Evolutionary conservation across 1,140 invertebrate genomes (phyloP).

Genomic region (Medauroidea extradentata): DNA sequence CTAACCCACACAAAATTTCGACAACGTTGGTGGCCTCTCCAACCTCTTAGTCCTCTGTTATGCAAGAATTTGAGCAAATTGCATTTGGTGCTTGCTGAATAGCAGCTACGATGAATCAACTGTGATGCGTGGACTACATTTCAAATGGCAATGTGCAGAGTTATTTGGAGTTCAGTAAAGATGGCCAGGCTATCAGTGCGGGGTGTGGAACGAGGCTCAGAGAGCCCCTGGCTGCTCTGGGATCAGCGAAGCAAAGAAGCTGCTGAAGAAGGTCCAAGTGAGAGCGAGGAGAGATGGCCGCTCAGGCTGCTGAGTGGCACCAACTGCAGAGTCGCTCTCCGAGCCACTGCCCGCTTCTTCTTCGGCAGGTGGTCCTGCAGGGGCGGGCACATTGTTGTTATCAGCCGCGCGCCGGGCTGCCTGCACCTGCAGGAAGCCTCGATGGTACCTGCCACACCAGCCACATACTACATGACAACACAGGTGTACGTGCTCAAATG

Average conservation of each 20-base stretch:
- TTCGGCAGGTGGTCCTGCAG: constrained; percentile 18
- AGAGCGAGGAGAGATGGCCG: constrained; percentile 59
- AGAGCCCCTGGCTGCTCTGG: constrained; percentile 62
- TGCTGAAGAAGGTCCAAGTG: constrained; percentile 68
- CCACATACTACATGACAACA: not conserved
- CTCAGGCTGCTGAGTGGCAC: constrained; percentile 41
- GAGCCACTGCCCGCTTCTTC: constrained; percentile 20
- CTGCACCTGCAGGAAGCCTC: constrained; percentile 11
- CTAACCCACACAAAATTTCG: too few species aligned
- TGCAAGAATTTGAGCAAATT: too few species aligned
- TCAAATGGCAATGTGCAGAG: too few species aligned
- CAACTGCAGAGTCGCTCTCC: constrained; percentile 35
- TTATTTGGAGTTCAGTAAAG: too few species aligned
- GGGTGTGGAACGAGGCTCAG: constrained; percentile 30
- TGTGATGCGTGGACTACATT: too few species aligned
- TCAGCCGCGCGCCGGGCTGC: constrained; percentile 22
- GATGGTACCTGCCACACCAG: constrained; percentile 6
- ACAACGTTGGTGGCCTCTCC: too few species aligned
- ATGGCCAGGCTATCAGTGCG: too few species aligned
- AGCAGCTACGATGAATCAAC: too few species aligned
- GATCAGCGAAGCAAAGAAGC: constrained; percentile 72
- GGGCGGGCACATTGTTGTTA: constrained; percentile 43
- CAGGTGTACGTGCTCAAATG: too few species aligned
- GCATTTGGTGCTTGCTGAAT: too few species aligned
- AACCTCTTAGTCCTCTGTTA: too few species aligned